Base-by-base conservation (phyloP, 2,888 invertebrate species). In the Stenichneumon culpator region DNA sequence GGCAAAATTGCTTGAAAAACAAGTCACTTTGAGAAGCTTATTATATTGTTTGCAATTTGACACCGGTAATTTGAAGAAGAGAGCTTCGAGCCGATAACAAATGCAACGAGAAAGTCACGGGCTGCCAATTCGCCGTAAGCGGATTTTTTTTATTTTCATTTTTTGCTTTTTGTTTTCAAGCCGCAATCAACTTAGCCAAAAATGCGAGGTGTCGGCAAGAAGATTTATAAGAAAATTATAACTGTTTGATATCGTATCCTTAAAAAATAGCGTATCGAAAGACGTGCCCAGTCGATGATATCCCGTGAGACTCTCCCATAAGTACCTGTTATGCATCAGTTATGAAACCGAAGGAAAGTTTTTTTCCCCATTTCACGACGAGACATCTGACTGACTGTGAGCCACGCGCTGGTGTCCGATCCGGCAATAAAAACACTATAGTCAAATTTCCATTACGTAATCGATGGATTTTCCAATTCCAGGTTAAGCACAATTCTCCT, bases 301-400 rank as follows among this genome's bases (percentile, higher is more conserved):
- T 80, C 70, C 80, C 65, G 39, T 77, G 77, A 82, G 60, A 32
- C 28, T 16, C 60, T 63, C 60, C n/a, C 60, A 63, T 32, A 16
- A 60, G 74, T 83, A 83, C 73, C 75, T 52, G 83, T 87, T 87
- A 86, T 84, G 83, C 82, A 80, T 85, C 83, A 77, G 84, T 87
- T 86, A 86, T 84, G 87, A 87, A 87, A 87, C 87, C 60, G 80
- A 80, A 87, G 86, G 83, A 86, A 86, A 86, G 86, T 86, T 84
- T 86, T 82, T 83, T 82, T 72, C 60, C 65, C 50, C 65, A 81
- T 75, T 81, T 79, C 69, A 50, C 70, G 63, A 67, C 72, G 72
- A 75, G 60, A 60, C 60, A 14, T 28, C 5, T 25, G 60, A 60
- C 25, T 60, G 60, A 60, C 28, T 22, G 60, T 28, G 5, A 28